Evolutionary conservation across 2,888 invertebrate genomes (phyloP), one percentile per base, ranked within the genome.

Genomic region (Arctia plantaginis): DNA sequence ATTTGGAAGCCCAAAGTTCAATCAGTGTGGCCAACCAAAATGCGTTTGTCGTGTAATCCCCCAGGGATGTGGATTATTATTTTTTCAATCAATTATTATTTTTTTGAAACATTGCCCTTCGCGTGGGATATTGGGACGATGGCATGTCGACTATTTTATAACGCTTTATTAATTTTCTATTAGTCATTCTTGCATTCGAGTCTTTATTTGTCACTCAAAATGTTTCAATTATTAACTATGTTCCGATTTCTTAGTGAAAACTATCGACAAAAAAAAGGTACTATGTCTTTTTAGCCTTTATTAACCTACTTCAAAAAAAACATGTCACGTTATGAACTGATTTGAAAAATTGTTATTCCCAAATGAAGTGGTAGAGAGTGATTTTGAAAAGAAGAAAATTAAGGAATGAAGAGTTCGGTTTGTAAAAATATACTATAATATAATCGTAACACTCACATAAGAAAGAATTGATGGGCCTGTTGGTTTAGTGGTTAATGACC

Each of bases 41-140:
- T 95, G 95, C 93, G 90, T 95, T 95, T 95, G 93, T 94, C 94
- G 93, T 94, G 95, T 95, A 95, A 95, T 95, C 95, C 95, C 89
- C 94, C 51, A 82, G 95, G 94, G 95, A 92, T 86, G 84, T 90
- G 93, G 95, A 94, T 95, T 94, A 93, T 92, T 89, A 85, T 86
- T 90, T 92, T 90, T 88, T 87, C 82, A 85, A 88, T 90, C 89
- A 91, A 91, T 91, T 92, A 92, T 91, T 85, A 86, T 92, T 93
- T 93, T 93, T 93, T 92, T 79, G 69, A 89, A 91, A 90, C 87
- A 88, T 88, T 90, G 90, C 88, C 87, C 83, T 85, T 80, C 83
- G 88, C 92, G 93, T 94, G 93, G 93, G 93, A 92, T 93, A 94
- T 86, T 80, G 85, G 78, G 33, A 47, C 55, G 77, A 59, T 91